These are phyloP conservation scores for Protobothrops flavoviridis DNA, from an alignment of 2,113 vertebrate genomes.

Conservation along the genomic window DNA sequence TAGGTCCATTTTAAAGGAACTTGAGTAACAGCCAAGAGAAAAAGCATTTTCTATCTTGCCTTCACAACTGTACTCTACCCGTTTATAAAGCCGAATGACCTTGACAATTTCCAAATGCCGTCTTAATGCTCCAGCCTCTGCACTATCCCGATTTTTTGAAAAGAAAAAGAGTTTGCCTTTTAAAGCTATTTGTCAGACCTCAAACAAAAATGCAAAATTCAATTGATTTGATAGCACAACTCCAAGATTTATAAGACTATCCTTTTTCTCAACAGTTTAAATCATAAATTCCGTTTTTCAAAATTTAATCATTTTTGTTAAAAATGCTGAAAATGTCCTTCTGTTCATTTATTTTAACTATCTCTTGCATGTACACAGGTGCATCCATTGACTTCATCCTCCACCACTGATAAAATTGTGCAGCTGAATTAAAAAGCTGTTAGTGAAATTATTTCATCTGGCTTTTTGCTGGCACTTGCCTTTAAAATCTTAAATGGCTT, in stretches of 20 bases:
- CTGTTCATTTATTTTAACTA: neutral
- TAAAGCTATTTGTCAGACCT: conserved; percentile 56
- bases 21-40: conserved; percentile 18
- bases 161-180: conserved; percentile 47
- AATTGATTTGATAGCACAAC: conserved; percentile 47
- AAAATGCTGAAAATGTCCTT: neutral
- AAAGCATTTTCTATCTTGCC: conserved; percentile 27
- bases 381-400: neutral
- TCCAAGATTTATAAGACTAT: neutral
- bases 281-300: neutral
- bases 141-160: conserved; percentile 32
- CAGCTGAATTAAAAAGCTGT: neutral
- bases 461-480: neutral
- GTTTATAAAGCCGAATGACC: conserved; percentile 47
- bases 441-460: neutral
- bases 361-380: neutral
- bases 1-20: conserved; percentile 48
- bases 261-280: neutral
- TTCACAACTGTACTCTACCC: conserved; percentile 41
- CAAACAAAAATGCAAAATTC: conserved; percentile 60
- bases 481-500: neutral
- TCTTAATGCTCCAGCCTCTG: conserved; percentile 44
- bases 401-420: neutral
- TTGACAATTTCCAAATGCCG: conserved; percentile 57
- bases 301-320: neutral